Evolutionary conservation across 2,888 invertebrate species (phyloP).

Genomic region (Drosophila robusta): DNA sequence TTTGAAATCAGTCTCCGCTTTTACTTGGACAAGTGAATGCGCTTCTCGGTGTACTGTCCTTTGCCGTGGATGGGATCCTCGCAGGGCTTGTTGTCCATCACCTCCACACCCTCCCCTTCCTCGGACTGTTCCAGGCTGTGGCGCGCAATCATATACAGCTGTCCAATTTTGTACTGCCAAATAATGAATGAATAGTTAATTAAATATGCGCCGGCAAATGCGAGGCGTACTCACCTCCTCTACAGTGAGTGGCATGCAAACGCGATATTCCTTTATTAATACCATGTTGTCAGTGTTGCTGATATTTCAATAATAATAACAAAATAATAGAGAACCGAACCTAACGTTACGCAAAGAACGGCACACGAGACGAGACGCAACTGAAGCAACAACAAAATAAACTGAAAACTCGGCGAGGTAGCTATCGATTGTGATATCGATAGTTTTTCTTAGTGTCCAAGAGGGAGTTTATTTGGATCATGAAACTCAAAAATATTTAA

Average conservation of each 20-base stretch:
- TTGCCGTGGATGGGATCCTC: slow-evolving; percentile 91
- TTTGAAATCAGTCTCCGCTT: background rate
- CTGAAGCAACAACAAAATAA: slow-evolving; percentile 47
- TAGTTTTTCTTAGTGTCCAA: background rate
- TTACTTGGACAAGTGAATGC: slow-evolving; percentile 95
- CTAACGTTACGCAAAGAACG: slow-evolving; percentile 65
- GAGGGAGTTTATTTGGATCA: background rate
- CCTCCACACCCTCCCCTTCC: slow-evolving; percentile 96
- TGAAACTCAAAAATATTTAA: background rate
- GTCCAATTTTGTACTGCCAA: slow-evolving; percentile 93
- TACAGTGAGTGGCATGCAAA: slow-evolving; percentile 96
- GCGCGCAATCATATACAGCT: slow-evolving; percentile 97
- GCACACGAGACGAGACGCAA: slow-evolving; percentile 38
- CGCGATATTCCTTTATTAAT: slow-evolving; percentile 94
- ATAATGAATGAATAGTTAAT: slow-evolving; percentile 7
- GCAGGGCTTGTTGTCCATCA: slow-evolving; percentile 92
- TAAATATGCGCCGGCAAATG: background rate
- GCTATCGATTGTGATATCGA: slow-evolving; percentile 42
- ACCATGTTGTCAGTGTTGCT: slow-evolving; percentile 87
- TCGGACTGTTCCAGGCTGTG: slow-evolving; percentile 96
- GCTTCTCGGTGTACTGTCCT: slow-evolving; percentile 95
- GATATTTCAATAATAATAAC: slow-evolving; percentile 5
- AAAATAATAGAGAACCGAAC: slow-evolving; percentile 32
- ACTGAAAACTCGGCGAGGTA: slow-evolving; percentile 16
- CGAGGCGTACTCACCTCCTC: slow-evolving; percentile 91